These are phyloP conservation scores for Melanotaenia pygmaea DNA, from an alignment of 2,797 vertebrate species.

Conservation along the genomic window DNA sequence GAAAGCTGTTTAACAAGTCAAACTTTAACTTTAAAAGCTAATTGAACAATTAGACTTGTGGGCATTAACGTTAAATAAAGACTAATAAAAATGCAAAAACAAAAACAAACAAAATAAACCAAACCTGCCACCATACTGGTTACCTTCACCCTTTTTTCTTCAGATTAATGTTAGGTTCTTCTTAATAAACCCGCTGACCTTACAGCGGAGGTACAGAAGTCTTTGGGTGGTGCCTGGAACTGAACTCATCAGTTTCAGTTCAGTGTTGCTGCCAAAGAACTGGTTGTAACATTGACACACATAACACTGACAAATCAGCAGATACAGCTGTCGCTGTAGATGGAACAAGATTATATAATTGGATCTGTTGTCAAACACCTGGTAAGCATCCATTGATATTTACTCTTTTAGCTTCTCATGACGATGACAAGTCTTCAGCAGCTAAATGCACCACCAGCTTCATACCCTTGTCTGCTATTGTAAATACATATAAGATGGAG, in stretches of 20 bases:
- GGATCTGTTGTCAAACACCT: neutral
- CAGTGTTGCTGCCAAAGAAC: neutral
- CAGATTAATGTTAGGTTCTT: neutral
- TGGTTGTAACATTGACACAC: neutral
- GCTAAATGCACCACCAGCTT: neutral
- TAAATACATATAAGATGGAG: neutral
- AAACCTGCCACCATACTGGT: neutral
- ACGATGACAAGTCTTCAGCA: neutral
- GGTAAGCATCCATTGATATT: neutral
- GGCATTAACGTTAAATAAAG: no score
- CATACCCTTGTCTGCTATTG: neutral
- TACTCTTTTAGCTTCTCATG: neutral
- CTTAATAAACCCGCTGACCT: neutral
- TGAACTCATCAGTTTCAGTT: neutral
- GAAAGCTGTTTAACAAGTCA: no score
- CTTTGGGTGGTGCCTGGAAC: neutral
- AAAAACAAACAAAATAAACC: no score
- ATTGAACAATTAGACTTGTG: no score
- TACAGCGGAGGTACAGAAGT: neutral
- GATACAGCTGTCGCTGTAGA: neutral
- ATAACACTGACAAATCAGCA: neutral
- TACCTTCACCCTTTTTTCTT: neutral
- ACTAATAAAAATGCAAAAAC: no score
- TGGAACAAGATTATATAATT: neutral
- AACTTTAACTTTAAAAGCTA: no score